Evolutionary conservation across 2,797 vertebrate species (phyloP).

Genomic region (Rallus crepitans): DNA sequence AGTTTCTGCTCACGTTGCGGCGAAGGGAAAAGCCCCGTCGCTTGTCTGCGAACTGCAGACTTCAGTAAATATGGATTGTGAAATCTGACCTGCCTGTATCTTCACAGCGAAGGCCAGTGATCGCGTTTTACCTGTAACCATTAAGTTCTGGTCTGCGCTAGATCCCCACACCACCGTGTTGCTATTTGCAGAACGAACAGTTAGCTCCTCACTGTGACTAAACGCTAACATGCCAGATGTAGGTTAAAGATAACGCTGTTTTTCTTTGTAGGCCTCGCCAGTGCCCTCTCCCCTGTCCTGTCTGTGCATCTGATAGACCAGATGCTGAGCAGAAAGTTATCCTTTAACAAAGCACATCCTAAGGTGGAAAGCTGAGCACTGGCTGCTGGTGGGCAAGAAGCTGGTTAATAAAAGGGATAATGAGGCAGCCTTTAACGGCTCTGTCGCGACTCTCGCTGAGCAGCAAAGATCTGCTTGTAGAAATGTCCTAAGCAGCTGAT

Average conservation of each 20-base stretch:
- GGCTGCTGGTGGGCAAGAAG: neutral
- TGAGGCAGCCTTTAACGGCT: neutral
- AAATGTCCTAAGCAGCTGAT: neutral
- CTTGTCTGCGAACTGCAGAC: conserved; percentile 8
- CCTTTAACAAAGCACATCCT: conserved; percentile 23
- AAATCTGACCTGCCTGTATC: conserved; percentile 26
- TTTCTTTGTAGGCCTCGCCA: neutral
- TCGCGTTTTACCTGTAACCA: neutral
- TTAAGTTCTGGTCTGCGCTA: conserved; percentile 19
- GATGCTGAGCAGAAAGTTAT: conserved; percentile 28
- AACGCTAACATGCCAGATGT: conserved; percentile 26
- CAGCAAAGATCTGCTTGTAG: neutral
- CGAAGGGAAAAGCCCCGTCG: neutral
- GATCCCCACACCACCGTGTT: neutral
- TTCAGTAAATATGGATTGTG: conserved; percentile 47
- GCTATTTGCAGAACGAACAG: conserved; percentile 33
- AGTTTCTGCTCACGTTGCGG: neutral
- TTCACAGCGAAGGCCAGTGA: neutral
- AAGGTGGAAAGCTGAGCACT: neutral
- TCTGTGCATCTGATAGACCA: neutral
- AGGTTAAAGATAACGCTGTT: conserved; percentile 51
- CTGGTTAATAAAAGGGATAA: neutral
- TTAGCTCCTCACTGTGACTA: conserved; percentile 11
- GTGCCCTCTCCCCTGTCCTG: neutral
- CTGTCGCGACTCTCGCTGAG: neutral